Evolutionary conservation across 1,140 invertebrate species (phyloP), one percentile per base, ranked within the genome.

Genomic region (Conus ventricosus): DNA sequence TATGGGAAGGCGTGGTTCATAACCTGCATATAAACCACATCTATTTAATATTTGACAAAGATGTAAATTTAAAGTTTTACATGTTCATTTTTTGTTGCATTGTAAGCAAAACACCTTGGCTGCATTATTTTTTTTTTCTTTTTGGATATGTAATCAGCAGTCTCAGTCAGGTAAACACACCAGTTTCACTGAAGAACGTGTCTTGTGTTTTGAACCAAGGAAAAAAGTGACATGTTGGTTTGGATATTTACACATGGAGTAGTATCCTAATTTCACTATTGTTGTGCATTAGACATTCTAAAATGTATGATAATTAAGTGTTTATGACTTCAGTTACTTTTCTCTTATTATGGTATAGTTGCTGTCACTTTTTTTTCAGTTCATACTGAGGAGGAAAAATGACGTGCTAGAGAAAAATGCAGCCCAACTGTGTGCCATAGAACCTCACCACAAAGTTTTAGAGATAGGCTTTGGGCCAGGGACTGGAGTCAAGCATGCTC

Each of bases 401-500:
- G 25, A 27, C 20, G 63, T 85, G 76, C 76, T 93, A 39, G 90
- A 92, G 76, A 51, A 84, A 25, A 92, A 90, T 89, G 91, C 91
- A 76, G 91, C 88, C 10, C 39, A 84, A 17, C 80, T 91, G 8
- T 90, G 90, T 85, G 53, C 89, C 17, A 90, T 93, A n/a, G 75
- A 92, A 67, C 89, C 92, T 71, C 78, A 93, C 84, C 89, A 92
- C 55, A 84, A 90, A 20, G 91, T 93, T 27, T 71, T 93, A 17
- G 92, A 93, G 71, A 88, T 93, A 15, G 93, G 93, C 0, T 93
- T 93, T 90, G 93, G 93, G 57, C 89, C 91, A 6, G 93, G 93
- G 10, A 8, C 90, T 54, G 93, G 93, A 11, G 63, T 93, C 8
- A n/a, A 91, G 55, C 88, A 84, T 82, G 92, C 93, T 20, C 89